Base-by-base conservation (phyloP, 2,888 invertebrate genomes). In the Hyles lineata region DNA sequence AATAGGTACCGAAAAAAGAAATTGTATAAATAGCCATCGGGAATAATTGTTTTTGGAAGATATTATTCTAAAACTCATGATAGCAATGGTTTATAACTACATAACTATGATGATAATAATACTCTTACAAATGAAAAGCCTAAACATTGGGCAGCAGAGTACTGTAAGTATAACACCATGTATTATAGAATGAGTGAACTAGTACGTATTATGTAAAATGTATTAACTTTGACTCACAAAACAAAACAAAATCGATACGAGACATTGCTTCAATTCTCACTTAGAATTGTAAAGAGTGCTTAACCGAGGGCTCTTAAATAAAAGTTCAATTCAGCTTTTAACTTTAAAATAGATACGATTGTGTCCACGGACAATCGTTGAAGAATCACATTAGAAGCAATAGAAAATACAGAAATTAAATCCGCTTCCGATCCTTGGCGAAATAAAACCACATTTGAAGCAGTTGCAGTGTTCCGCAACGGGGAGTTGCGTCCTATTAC, bases 371-470 rank as follows among this genome's bases (percentile, higher is more conserved):
- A 23, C 67, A 67, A 25, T 67, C 67, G 50, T 67, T 67, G 23
- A 67, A 23, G 67, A 67, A 67, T 67, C 67, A 67, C 67, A 67
- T 67, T 67, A 67, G 50, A 67, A 50, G 67, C 67, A 67, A 67
- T 67, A 67, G 50, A 23, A 67, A 67, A 50, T 67, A 67, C 67
- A 67, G 67, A 67, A 67, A 67, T 67, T 43, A 50, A 67, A 67
- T 67, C 67, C 67, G 67, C 50, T 67, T 50, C 50, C 67, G 67
- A 67, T 67, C 67, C 67, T 55, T 63, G 62, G 21, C 58, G 43
- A 43, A 67, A 72, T 72, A 78, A 81, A 80, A 76, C 72, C 75
- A 73, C 72, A 76, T 79, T 77, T 75, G 75, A 79, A 80, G 76
- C 76, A 73, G 73, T 75, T 80, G 78, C 76, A 77, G 76, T 77